phyloP scores from a whole-genome alignment of 1,140 invertebrate species.

The Triops longicaudatus region DNA sequence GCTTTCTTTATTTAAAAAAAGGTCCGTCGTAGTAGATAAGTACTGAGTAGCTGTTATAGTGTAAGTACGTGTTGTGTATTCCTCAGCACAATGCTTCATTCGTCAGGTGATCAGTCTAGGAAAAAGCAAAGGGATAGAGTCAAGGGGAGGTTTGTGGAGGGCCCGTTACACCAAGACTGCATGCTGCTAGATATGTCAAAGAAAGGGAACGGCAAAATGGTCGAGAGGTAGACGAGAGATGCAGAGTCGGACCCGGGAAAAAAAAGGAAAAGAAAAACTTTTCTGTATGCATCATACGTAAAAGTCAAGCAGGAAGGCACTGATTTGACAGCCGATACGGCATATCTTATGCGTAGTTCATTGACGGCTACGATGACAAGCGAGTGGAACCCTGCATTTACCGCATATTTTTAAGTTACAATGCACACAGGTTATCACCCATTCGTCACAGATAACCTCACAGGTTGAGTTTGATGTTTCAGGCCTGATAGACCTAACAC shows the following conservation, averaged over 20 bases:
- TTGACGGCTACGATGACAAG: conserved; percentile 5
- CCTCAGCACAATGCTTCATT: background rate
- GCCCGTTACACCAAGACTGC: background rate
- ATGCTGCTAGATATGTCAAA: conserved; percentile 9
- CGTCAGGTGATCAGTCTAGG: background rate
- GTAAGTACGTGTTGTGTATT: background rate
- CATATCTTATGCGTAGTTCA: background rate
- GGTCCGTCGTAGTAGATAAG: background rate
- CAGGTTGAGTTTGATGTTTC: too few relatives aligned
- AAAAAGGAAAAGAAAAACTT: background rate
- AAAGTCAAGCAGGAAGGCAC: background rate
- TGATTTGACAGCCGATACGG: background rate
- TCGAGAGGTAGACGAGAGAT: background rate
- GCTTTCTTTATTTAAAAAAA: background rate
- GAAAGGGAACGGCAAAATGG: background rate
- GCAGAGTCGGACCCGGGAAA: background rate
- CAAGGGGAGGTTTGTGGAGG: too few relatives aligned
- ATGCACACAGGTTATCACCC: too few relatives aligned
- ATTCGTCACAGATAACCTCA: too few relatives aligned
- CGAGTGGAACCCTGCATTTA: background rate
- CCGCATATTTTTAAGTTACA: background rate
- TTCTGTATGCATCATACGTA: background rate
- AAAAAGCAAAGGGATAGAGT: background rate
- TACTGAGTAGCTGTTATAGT: background rate
- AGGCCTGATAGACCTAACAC: too few relatives aligned